Percentiles rank a stretch among this genome's conserved stretches.
Conservation (phyloP, 2,113 vertebrate genomes). For the Cichladusa arquata region DNA sequence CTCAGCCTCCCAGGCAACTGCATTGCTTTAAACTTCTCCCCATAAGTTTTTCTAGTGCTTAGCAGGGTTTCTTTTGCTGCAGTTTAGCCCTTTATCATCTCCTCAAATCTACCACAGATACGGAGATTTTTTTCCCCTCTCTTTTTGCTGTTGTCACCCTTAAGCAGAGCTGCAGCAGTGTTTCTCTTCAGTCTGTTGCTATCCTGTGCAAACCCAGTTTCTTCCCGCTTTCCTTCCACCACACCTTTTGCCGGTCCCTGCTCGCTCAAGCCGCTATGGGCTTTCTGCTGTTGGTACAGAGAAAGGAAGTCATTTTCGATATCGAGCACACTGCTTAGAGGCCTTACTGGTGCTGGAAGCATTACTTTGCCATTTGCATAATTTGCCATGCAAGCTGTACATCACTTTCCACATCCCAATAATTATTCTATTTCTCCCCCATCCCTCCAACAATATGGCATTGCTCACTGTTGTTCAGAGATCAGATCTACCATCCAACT, state of each 20-base stretch:
- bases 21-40: neutral
- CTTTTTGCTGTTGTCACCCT: neutral
- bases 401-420: neutral
- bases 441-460: neutral
- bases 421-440: neutral
- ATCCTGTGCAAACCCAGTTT: neutral
- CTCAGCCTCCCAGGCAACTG: neutral
- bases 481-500: neutral
- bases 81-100: neutral
- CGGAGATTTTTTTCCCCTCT: fast-evolving
- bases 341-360: neutral
- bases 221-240: neutral
- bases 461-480: neutral
- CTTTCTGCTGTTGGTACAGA: neutral
- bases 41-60: neutral
- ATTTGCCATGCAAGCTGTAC: neutral
- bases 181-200: neutral
- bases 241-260: fast-evolving
- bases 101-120: neutral
- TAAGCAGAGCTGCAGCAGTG: neutral
- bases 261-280: neutral
- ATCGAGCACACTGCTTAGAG: neutral
- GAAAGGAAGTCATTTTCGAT: neutral
- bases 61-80: neutral
- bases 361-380: neutral